A percentile compares a stretch with the other conserved stretches of the same genome.
These are phyloP conservation scores for Acronicta psi DNA, from an alignment of 2,888 invertebrate genomes.

Conservation along the genomic window DNA sequence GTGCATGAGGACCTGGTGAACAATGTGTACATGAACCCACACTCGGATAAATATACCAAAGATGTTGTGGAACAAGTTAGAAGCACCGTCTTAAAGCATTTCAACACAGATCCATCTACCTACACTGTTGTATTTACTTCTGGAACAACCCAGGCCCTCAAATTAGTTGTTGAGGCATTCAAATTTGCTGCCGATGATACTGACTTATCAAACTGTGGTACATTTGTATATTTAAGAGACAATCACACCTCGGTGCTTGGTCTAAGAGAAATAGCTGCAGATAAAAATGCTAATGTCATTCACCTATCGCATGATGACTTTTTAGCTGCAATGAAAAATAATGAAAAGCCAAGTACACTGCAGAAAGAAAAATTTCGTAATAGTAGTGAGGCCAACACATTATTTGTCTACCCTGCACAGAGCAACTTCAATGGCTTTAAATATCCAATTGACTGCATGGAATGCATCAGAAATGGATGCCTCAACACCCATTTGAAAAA, in stretches of 20 bases:
- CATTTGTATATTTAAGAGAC: constrained; percentile 95
- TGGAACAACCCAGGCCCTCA: constrained; percentile 96
- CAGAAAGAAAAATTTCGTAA: constrained; percentile 59
- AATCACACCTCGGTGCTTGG: constrained; percentile 99
- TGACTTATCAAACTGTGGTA: constrained; percentile 81
- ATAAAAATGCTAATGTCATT: constrained; percentile 86
- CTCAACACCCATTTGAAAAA: constrained; percentile 79
- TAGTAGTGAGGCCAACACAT: constrained; percentile 71
- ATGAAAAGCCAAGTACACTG: constrained; percentile 41
- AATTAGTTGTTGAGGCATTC: constrained; percentile 95
- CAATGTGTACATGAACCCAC: constrained; percentile 97
- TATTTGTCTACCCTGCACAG: constrained; percentile 97
- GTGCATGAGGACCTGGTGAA: constrained; percentile 90
- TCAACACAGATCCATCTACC: constrained; percentile 93
- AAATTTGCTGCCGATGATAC: constrained; percentile 81
- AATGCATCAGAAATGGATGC: constrained; percentile 89
- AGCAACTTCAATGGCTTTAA: constrained; percentile 98
- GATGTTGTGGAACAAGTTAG: constrained; percentile 96
- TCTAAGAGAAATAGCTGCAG: constrained; percentile 93
- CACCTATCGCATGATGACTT: constrained; percentile 90
- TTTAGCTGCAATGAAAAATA: constrained; percentile 69
- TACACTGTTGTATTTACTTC: constrained; percentile 98
- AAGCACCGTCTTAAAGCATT: constrained; percentile 94
- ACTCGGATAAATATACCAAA: constrained; percentile 94
- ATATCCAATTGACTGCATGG: constrained; percentile 94